phyloP scores from a whole-genome alignment of 92 coral and sea anemone genomes.

The Phenganax marumi region DNA sequence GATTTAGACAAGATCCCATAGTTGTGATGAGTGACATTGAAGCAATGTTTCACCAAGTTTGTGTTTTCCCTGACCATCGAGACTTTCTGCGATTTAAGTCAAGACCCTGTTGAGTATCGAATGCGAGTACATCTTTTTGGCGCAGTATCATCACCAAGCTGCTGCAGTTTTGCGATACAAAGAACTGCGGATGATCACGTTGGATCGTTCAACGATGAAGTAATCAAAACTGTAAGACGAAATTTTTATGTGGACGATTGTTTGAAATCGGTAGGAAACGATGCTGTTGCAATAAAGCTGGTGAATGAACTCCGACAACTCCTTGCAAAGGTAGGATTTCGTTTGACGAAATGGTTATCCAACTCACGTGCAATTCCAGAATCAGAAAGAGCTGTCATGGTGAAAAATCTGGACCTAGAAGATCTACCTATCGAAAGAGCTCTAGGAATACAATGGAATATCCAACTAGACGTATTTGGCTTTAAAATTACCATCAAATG shows the following conservation, averaged over 20 bases:
- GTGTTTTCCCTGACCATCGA: background rate
- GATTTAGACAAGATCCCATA: background rate
- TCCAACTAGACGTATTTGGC: background rate
- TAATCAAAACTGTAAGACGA: background rate
- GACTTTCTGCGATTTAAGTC: background rate
- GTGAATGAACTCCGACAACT: background rate
- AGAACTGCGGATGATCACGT: background rate
- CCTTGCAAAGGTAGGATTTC: constrained; percentile 9
- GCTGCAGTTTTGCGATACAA: constrained; percentile 1
- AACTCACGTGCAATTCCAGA: background rate
- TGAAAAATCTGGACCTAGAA: constrained; percentile 2
- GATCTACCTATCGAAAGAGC: constrained; percentile 13
- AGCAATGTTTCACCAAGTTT: background rate
- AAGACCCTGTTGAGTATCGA: background rate
- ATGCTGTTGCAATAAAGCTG: background rate
- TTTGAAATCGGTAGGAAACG: background rate
- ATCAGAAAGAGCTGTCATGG: background rate
- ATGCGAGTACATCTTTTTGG: no score
- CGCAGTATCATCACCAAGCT: background rate
- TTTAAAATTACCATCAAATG: background rate
- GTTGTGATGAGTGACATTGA: background rate
- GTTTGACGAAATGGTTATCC: background rate
- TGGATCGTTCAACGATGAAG: no score
- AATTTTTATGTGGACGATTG: constrained; percentile 6
- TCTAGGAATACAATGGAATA: background rate